Evolutionary conservation across 2,113 vertebrate genomes (phyloP).

Genomic region (Balaenoptera acutorostrata): DNA sequence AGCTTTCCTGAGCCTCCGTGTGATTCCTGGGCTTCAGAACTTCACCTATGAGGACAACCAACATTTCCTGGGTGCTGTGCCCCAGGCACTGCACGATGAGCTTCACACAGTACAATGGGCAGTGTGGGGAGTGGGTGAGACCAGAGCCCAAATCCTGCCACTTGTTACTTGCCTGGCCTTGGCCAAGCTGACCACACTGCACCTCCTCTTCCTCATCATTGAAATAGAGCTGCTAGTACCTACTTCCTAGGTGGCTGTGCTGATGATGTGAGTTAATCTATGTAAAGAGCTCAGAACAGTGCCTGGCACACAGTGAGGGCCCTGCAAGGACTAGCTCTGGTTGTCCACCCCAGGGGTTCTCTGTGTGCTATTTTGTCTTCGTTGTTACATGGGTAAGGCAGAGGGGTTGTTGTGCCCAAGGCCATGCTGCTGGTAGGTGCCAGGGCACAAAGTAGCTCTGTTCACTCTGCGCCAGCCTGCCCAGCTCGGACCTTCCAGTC

Average conservation of each 20-base stretch:
- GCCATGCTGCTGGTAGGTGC: not conserved
- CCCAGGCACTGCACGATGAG: fast-evolving
- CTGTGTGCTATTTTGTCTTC: too few relatives aligned
- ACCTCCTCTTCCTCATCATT: not conserved
- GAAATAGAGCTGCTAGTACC: not conserved
- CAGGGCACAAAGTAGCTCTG: not conserved
- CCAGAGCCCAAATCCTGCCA: not conserved
- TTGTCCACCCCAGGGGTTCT: not conserved
- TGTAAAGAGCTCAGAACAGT: not conserved
- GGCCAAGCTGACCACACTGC: not conserved
- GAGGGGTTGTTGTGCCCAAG: not conserved
- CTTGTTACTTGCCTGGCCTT: not conserved
- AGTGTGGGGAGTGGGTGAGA: not conserved
- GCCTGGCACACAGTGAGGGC: not conserved
- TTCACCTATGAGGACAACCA: not conserved
- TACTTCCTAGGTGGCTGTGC: not conserved
- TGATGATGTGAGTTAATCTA: not conserved
- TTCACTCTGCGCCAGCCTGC: fast-evolving
- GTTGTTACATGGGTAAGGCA: not conserved
- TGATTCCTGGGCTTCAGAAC: not conserved
- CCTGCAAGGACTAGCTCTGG: not conserved
- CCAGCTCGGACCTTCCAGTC: not conserved
- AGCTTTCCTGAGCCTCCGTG: not conserved
- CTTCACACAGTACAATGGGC: not conserved
- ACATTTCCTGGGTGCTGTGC: not conserved